Base-by-base conservation (phyloP, 2,797 vertebrate genomes). In the Darevskia nairensis region DNA sequence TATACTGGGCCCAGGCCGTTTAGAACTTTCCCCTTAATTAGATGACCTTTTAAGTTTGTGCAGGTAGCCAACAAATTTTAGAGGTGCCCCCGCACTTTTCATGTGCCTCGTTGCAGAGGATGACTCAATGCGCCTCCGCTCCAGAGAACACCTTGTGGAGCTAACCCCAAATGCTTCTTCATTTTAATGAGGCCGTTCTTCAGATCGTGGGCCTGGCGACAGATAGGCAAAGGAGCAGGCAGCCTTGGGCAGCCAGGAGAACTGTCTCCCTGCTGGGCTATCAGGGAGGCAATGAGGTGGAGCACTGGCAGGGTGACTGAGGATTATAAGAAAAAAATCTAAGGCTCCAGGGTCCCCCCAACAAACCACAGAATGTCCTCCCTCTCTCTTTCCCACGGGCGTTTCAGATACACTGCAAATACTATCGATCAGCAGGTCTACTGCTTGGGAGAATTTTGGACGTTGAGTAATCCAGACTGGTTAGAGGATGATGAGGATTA, bases 121-220 rank as follows among this genome's bases (percentile, higher is more conserved):
- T 55, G 50, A 55, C 50, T 55, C 50, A 55, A 55, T 15, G 50
- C 13, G 50, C 50, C 50, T 55, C 50, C 3, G 50, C 50, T 55
- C 50, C 50, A 55, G 50, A 15, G 50, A 55, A 3, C 50, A 55
- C 50, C 50, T 55, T 15, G 15, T 55, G 50, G 50, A 55, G 50
- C 50, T 4, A 0, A 25, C 80, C 76, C 25, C 10, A 39, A 75
- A 72, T 8, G 3, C 39, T 46, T 15, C 5, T 3, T 17, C 59
- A 41, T 15, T 7, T 11, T 35, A 10, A 55, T 29, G 0, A 3
- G 35, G 0, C 0, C 2, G 61, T 64, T 19, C 9, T 11, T 44
- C 35, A 1, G 69, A 32, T 64, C 2, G 2, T 9, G 50, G 46
- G 17, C 11, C 4, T 27, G 44, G 50, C 0, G 8, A n/a, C 78